A percentile compares a stretch with the other conserved stretches of the same genome.
Evolutionary conservation across 1,140 invertebrate genomes (phyloP).

Genomic region (Arion vulgaris): DNA sequence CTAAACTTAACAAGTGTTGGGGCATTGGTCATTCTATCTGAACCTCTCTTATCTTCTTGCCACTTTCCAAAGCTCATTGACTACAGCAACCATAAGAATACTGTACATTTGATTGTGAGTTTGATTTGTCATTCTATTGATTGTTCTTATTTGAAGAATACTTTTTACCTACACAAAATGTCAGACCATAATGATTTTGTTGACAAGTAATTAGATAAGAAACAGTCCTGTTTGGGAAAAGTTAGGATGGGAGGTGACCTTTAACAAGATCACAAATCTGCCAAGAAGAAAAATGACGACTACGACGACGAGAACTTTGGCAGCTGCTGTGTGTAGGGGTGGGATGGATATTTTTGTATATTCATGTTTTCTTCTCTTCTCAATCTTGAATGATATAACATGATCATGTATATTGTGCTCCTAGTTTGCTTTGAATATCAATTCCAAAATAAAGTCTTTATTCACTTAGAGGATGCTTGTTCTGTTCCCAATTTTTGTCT

Average conservation of each 20-base stretch:
- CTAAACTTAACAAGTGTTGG: too few species aligned
- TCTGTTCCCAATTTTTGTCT: background rate
- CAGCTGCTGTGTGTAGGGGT: constrained; percentile 16
- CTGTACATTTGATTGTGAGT: too few species aligned
- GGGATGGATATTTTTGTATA: background rate
- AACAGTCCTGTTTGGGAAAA: too few species aligned
- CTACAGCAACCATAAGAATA: too few species aligned
- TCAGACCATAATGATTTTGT: too few species aligned
- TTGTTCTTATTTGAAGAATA: too few species aligned
- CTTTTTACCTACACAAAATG: too few species aligned
- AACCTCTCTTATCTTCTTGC: too few species aligned
- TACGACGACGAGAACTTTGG: constrained; percentile 6
- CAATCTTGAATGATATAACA: constrained; percentile 22
- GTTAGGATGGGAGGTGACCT: background rate
- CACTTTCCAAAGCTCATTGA: too few species aligned
- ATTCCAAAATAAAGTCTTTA: constrained; percentile 43
- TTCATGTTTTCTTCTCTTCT: background rate
- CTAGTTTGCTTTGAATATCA: constrained; percentile 41
- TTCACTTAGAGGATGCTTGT: constrained; percentile 17
- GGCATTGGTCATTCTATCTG: too few species aligned
- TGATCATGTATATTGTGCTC: constrained; percentile 40
- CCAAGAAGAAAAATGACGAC: background rate
- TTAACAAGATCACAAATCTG: background rate
- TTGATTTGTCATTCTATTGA: too few species aligned
- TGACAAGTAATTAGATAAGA: too few species aligned